phyloP scores from a whole-genome alignment of 1,140 invertebrate genomes.

The Pogonognathellus flavescens region DNA sequence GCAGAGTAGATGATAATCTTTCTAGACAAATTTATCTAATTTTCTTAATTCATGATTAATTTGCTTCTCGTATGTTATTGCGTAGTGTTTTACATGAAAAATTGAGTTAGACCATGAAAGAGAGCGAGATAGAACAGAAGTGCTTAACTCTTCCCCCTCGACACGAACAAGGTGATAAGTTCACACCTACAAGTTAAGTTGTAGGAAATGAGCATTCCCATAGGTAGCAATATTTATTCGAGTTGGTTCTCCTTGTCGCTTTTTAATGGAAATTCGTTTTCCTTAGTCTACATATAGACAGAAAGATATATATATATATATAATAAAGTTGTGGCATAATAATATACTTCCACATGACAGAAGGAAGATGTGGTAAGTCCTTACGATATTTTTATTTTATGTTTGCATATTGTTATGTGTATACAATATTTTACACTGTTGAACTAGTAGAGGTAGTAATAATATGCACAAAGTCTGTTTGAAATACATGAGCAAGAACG shows the following conservation, averaged over 20 bases:
- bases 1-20: conserved; percentile 17
- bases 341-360: too few relatives aligned
- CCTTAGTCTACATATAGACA: too few relatives aligned
- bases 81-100: conserved; percentile 32
- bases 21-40: conserved; percentile 59
- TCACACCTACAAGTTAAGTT: conserved; percentile 6
- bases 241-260: conserved; percentile 28
- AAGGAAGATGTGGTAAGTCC: too few relatives aligned
- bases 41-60: conserved; percentile 48
- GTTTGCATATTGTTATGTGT: too few relatives aligned
- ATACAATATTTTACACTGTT: too few relatives aligned
- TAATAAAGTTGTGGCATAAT: too few relatives aligned
- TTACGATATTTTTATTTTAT: too few relatives aligned
- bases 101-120: conserved; percentile 11
- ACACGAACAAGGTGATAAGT: conserved; percentile 7
- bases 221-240: conserved; percentile 31
- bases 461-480: too few relatives aligned
- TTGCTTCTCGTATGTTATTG: conserved; percentile 11
- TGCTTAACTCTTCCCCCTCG: not conserved
- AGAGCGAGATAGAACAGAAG: not conserved
- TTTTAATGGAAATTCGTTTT: not conserved
- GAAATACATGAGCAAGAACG: too few relatives aligned
- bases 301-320: too few relatives aligned
- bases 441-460: too few relatives aligned
- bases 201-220: conserved; percentile 2